These are phyloP conservation scores for Eudyptes chrysolophus DNA, from an alignment of 2,113 vertebrate species.

Conservation along the genomic window DNA sequence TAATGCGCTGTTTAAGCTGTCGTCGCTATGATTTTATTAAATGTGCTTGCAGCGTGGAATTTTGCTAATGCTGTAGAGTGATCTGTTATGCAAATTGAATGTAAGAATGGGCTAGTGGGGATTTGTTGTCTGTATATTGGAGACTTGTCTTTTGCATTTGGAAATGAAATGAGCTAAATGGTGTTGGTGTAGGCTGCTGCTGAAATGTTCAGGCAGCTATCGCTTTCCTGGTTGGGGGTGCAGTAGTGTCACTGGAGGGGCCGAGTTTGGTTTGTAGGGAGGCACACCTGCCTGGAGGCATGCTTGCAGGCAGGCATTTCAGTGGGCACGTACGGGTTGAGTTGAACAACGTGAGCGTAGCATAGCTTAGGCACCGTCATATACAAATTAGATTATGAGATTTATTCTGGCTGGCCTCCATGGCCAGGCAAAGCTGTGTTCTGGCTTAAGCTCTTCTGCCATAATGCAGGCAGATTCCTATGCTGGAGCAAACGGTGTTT, in stretches of 20 bases:
- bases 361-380: neutral
- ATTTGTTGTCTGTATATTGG: neutral
- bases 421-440: neutral
- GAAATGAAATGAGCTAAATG: neutral
- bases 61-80: conserved; percentile 5
- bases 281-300: neutral
- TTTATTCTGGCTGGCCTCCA: neutral
- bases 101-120: neutral
- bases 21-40: conserved; percentile 18
- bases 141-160: neutral
- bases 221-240: neutral
- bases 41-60: conserved; percentile 14
- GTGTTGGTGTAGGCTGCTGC: neutral
- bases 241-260: rapidly evolving
- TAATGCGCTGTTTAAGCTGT: neutral
- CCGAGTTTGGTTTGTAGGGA: neutral
- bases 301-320: neutral
- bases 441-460: neutral
- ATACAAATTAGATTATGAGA: neutral
- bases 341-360: neutral
- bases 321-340: neutral
- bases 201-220: neutral
- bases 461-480: neutral
- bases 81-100: conserved; percentile 47
- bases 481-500: neutral